Conservation (phyloP, 2,888 invertebrate species). For the Drosophila bunnanda region DNA sequence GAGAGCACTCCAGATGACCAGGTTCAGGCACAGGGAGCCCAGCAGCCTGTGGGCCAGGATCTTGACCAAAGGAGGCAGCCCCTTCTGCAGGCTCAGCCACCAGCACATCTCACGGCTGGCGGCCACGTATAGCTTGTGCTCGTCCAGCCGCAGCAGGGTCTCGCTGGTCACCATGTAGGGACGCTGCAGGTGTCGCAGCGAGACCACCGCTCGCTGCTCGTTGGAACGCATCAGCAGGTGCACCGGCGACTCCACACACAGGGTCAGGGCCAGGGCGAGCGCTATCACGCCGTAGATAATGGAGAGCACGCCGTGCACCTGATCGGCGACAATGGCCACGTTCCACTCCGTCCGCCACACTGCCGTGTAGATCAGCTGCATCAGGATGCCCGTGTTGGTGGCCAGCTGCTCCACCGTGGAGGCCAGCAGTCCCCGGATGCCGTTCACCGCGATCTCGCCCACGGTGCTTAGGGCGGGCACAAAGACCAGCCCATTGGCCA, state of each 20-base stretch:
- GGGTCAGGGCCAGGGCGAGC: slow-evolving; percentile 50
- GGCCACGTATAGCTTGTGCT: slow-evolving; percentile 77
- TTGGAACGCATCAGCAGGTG: slow-evolving; percentile 65
- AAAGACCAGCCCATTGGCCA: slow-evolving; percentile 79
- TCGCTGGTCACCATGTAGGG: slow-evolving; percentile 68
- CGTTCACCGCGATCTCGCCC: slow-evolving; percentile 74
- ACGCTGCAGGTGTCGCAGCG: slow-evolving; percentile 72
- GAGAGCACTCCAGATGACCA: slow-evolving; percentile 61
- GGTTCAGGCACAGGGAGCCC: slow-evolving; percentile 64
- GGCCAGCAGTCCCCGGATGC: slow-evolving; percentile 73
- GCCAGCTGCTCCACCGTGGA: slow-evolving; percentile 68
- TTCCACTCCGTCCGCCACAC: slow-evolving; percentile 59
- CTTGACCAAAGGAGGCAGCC: slow-evolving; percentile 72
- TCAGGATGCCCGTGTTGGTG: slow-evolving; percentile 72
- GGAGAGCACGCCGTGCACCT: slow-evolving; percentile 72
- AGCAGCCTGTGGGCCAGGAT: slow-evolving; percentile 68
- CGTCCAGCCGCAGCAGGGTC: slow-evolving; percentile 72
- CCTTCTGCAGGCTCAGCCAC: slow-evolving; percentile 39
- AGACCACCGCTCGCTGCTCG: slow-evolving; percentile 73
- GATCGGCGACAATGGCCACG: slow-evolving; percentile 53
- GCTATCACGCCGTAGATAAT: slow-evolving; percentile 65
- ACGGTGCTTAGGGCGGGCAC: slow-evolving; percentile 73
- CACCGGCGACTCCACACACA: slow-evolving; percentile 79
- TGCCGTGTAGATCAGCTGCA: slow-evolving; percentile 68
- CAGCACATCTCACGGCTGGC: slow-evolving; percentile 56